Base-by-base conservation (phyloP, 2,888 invertebrate species). In the Apoda limacodes region DNA sequence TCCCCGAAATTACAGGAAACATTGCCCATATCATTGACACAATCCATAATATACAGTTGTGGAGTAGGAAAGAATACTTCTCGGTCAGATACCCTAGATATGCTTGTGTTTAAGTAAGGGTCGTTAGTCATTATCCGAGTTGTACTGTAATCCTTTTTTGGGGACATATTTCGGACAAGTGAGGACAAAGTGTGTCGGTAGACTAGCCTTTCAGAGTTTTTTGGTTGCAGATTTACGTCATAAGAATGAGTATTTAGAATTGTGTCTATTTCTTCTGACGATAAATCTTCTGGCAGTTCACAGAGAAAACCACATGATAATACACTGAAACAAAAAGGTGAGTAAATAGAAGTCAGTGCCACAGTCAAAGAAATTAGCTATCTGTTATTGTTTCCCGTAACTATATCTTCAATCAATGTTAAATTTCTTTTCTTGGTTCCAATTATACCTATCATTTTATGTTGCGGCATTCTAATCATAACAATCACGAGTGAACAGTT, bases 31-130 rank as follows among this genome's bases (percentile, higher is more conserved):
- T 61, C 61, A 28, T 70, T 48, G 9, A 43, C 48, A 50, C 80
- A 59, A 43, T 65, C 52, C 44, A 74, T 47, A 51, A 69, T 42
- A 58, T 76, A 85, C 9, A 87, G 52, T 13, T 75, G 71, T 4
- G 82, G 75, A 1, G 86, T 76, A 2, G 89, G 89, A 48, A 88
- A 88, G 59, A 84, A 89, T 38, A 84, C 70, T 32, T 70, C 59
- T 21, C 61, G 65, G 17, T 75, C 71, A 0, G 85, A 82, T 4
- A 87, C 50, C 53, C 74, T 83, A 9, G 86, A 72, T 22, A 88
- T 70, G 0, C 84, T 80, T 0, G 82, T 83, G 34, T 80, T 76
- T 45, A 83, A 86, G 35, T 70, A 74, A 9, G 83, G 82, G 41
- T 87, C 81, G 46, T 85, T 86, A 17, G 59, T 74, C 44, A 88